phyloP scores from a whole-genome alignment of 2,797 vertebrate genomes.

The Coendou prehensilis region DNA sequence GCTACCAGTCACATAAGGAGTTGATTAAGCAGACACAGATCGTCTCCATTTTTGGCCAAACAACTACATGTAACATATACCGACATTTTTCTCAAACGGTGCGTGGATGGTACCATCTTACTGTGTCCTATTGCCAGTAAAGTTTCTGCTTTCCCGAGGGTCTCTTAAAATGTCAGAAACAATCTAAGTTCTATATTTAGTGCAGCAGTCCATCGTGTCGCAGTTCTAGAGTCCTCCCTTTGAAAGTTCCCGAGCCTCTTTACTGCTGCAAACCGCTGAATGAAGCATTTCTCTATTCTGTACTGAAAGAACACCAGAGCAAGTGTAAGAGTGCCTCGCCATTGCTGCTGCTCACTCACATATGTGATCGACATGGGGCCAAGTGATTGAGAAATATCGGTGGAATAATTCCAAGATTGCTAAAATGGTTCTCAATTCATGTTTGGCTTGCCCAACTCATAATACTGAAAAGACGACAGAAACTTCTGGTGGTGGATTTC shows the following conservation, averaged over 20 bases:
- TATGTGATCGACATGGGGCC: background rate
- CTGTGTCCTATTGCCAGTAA: background rate
- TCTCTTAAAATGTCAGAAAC: background rate
- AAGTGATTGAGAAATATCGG: background rate
- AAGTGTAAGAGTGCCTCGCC: background rate
- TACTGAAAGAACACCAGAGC: too few relatives aligned
- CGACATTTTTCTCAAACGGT: background rate
- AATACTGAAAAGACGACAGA: background rate
- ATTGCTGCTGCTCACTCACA: background rate
- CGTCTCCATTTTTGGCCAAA: background rate
- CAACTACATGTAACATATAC: background rate
- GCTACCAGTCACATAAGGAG: background rate
- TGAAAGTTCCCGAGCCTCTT: background rate
- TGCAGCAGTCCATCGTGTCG: too few relatives aligned
- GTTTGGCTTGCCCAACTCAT: background rate
- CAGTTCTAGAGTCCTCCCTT: background rate
- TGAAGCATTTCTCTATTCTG: background rate
- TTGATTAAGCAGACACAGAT: too few relatives aligned
- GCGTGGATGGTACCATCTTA: background rate
- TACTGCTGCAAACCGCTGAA: too few relatives aligned
- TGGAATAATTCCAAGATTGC: background rate
- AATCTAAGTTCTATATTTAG: background rate
- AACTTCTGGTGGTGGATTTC: background rate
- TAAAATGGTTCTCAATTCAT: background rate
- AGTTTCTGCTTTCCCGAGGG: background rate